Percentiles rank a stretch among this genome's conserved stretches.
Evolutionary conservation across 1,140 invertebrate species (phyloP).

Genomic region (Pantala flavescens): DNA sequence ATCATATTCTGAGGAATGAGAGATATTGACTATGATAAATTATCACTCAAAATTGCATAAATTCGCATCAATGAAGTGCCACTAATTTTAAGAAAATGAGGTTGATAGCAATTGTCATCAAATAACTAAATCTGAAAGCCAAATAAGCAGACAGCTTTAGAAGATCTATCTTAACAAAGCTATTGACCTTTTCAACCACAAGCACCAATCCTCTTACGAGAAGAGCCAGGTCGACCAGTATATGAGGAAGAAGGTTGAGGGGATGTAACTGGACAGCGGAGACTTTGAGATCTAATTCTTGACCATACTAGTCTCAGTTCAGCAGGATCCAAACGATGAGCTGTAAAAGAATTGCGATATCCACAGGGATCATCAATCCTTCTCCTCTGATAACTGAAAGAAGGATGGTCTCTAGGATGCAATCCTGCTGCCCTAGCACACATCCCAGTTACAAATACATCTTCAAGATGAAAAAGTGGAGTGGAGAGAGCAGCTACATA

Average conservation of each 20-base stretch:
- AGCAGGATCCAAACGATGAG: not conserved
- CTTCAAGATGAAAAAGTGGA: slow-evolving; percentile 34
- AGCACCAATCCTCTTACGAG: not conserved
- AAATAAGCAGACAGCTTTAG: not conserved
- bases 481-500: slow-evolving; percentile 30
- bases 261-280: not conserved
- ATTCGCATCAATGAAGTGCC: not conserved
- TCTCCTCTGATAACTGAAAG: slow-evolving; percentile 11
- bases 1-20: too few relatives aligned
- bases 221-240: not conserved
- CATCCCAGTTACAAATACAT: slow-evolving; percentile 34
- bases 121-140: not conserved
- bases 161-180: not conserved
- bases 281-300: not conserved
- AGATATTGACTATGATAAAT: too few relatives aligned
- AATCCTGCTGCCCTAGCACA: slow-evolving; percentile 41
- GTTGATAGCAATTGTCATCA: not conserved
- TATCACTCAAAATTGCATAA: not conserved
- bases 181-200: not conserved
- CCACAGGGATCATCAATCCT: slow-evolving; percentile 9
- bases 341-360: not conserved
- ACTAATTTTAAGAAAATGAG: not conserved
- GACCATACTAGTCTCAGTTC: not conserved
- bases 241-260: not conserved
- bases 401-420: slow-evolving; percentile 43